These are phyloP conservation scores for Atherinomorus stipes DNA, from an alignment of 2,113 vertebrate species.

Conservation along the genomic window DNA sequence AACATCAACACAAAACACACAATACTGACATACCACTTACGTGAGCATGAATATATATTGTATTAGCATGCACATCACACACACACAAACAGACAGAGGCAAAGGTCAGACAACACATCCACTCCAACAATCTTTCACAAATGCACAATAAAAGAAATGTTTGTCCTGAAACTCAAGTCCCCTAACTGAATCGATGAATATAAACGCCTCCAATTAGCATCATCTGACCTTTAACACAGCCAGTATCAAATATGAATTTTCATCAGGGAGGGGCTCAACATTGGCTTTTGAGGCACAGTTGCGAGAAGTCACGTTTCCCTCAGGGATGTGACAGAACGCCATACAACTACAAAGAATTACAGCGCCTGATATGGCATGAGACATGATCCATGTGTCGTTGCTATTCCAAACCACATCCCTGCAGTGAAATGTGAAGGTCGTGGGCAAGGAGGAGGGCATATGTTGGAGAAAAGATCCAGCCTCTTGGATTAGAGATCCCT, in stretches of 20 bases:
- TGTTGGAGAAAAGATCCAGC: constrained; percentile 51
- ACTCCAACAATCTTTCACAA: constrained; percentile 5
- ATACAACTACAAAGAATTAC: constrained; percentile 39
- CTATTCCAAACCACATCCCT: constrained; percentile 53
- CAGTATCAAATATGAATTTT: constrained; percentile 42
- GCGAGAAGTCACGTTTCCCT: constrained; percentile 1
- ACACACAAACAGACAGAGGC: constrained; percentile 14
- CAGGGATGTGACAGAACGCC: constrained; percentile 24
- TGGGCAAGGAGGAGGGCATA: constrained; percentile 37
- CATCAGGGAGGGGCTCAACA: constrained; percentile 25
- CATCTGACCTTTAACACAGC: constrained; percentile 59
- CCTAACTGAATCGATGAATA: constrained; percentile 37
- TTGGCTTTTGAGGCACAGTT: constrained; percentile 4
- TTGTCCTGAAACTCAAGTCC: constrained; percentile 29
- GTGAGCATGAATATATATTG: neutral
- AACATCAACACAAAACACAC: constrained; percentile 33
- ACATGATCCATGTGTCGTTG: constrained; percentile 37
- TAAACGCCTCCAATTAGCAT: constrained; percentile 51
- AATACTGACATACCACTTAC: constrained; percentile 25
- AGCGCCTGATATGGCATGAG: constrained; percentile 20
- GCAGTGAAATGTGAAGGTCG: constrained; percentile 70
- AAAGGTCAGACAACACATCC: constrained; percentile 20
- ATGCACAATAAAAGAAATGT: constrained; percentile 4
- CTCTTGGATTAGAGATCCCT: constrained; percentile 66
- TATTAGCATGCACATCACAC: neutral